Evolutionary conservation across 2,113 vertebrate species (phyloP), one percentile per base, ranked within the genome.

Genomic region (Tupaia tana): DNA sequence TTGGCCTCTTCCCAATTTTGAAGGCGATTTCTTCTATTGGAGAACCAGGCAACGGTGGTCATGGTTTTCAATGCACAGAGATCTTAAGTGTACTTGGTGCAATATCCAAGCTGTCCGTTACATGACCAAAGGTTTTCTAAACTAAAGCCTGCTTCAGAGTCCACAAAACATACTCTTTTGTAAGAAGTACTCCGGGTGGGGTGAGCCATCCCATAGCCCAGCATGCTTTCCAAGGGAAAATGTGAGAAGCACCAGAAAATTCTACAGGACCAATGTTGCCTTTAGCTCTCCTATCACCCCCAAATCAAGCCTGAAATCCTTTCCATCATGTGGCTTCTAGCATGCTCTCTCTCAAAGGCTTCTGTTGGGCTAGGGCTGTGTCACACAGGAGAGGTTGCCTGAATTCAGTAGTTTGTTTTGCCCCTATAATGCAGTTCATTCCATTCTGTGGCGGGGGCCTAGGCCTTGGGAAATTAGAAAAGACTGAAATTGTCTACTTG

Each of bases 1-100:
- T 3, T 3, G 5, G 71, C 22, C 18, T 74, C 75, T 24, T 9
- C 4, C 24, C 29, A 91, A 25, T 31, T 67, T 16, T 56, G 59
- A 82, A 29, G 15, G 64, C 79, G 18, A 29, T 9, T 9, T 78
- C 27, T 69, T 70, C 86, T 14, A 18, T 3, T 29, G 52, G 67
- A 64, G 15, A 9, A 25, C 27, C 59, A 92, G 69, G 43, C 7
- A 3, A 56, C 34, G 9, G 20, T 7, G 25, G 54, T 27, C 27
- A 19, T 1, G 29, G 3, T 22, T 34, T 56, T 59, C 22, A 27
- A 11, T 2, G 52, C 20, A 25, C 4, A 4, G 24, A n/a, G 0
- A 15, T 14, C 6, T 6, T 66, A 43, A 34, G 11, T 24, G 11
- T 15, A 13, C 16, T 22, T 34, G 9, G 2, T 63, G 34, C 19